Base-by-base conservation (phyloP, 2,888 invertebrate genomes). In the Antheraea assamensis region DNA sequence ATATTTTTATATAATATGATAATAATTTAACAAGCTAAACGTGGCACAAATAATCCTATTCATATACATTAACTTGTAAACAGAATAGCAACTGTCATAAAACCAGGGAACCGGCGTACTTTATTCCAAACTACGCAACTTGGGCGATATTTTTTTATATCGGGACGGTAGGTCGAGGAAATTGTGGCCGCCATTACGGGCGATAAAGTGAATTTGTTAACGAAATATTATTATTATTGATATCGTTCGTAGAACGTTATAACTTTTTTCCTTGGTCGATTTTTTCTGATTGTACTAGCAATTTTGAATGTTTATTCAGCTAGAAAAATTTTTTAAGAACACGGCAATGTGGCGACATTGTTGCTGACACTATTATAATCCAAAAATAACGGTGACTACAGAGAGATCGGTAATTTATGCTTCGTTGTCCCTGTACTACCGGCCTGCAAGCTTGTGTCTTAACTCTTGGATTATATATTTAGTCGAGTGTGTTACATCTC, bases 21-120 rank as follows among this genome's bases (percentile, higher is more conserved):
- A n/a, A n/a, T n/a, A n/a, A n/a, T n/a, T n/a, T 42, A 42, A 42
- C 24, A 3, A 24, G 24, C 58, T 13, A 68, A 68, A 68, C n/a
- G 68, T 35, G 35, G 35, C 68, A 68, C 13, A 68, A 68, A 68
- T 68, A 68, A 35, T 35, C 68, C 35, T 68, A 68, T 68, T 68
- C 70, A 71, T 42, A 72, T 73, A 72, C 74, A 74, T 72, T 71
- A 74, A 71, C 74, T 74, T 71, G 66, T 58, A 30, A 72, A 72
- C 72, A 73, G 70, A 72, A 72, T 72, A 75, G 71, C 72, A 71
- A 75, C 47, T 74, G 72, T 66, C 72, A 72, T 75, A 75, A 75
- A 75, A 66, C 71, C 35, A 61, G 71, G 73, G 64, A 75, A 75
- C 66, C 68, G 68, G 31, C 35, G 68, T 68, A 68, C 35, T 68